Conservation (phyloP, 2,113 vertebrate species). For the Archilochus colubris region DNA sequence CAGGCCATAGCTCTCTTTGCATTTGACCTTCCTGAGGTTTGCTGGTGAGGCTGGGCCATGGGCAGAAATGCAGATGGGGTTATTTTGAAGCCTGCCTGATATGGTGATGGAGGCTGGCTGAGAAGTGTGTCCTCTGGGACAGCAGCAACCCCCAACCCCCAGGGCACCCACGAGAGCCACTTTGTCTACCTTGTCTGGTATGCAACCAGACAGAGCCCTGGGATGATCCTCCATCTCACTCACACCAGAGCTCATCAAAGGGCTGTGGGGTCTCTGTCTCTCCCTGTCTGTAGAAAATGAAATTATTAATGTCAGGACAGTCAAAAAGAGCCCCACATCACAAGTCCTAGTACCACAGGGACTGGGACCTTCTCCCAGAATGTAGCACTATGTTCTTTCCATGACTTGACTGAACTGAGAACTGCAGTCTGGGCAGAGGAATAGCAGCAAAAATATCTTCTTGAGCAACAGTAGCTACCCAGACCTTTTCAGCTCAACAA, state of each 20-base stretch:
- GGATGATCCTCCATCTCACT: neutral
- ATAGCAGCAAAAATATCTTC: neutral
- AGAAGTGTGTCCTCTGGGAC: neutral
- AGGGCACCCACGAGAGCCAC: rapidly evolving
- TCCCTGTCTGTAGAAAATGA: neutral
- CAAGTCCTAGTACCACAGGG: neutral
- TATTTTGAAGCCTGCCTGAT: neutral
- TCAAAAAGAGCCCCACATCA: neutral
- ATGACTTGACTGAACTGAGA: neutral
- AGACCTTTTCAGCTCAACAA: neutral
- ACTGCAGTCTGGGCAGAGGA: neutral
- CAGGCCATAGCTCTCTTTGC: neutral
- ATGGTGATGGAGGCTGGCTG: rapidly evolving
- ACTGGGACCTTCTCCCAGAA: neutral
- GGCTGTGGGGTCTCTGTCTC: neutral
- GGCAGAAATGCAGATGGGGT: neutral
- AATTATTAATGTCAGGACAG: neutral
- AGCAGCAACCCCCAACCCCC: neutral
- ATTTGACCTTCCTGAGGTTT: neutral
- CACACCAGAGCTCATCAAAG: rapidly evolving
- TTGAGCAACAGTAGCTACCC: neutral
- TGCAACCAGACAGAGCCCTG: rapidly evolving
- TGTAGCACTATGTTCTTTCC: neutral
- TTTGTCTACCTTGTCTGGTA: neutral
- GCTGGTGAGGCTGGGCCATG: neutral